phyloP scores from a whole-genome alignment of 2,888 invertebrate genomes.

The Margaritifera margaritifera region DNA sequence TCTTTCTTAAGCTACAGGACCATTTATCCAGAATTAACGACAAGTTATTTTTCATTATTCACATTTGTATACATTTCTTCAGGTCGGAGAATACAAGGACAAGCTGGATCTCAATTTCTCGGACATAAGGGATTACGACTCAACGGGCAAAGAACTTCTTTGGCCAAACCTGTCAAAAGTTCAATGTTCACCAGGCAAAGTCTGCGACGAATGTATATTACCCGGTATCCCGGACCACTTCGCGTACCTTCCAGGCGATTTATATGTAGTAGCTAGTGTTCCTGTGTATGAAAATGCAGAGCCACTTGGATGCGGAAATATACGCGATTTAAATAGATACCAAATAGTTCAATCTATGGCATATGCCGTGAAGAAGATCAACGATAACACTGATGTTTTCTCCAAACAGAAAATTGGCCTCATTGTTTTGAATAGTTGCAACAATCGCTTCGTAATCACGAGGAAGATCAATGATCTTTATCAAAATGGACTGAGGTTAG shows the following conservation, averaged over 20 bases:
- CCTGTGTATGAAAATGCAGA: conserved; percentile 25
- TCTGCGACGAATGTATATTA: conserved; percentile 25
- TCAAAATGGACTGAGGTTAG: conserved; percentile 9
- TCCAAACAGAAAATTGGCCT: conserved; percentile 25
- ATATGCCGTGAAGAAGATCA: conserved; percentile 26
- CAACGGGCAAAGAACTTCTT: neutral
- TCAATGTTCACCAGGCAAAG: conserved; percentile 13
- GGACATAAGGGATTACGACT: conserved; percentile 21
- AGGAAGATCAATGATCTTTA: conserved; percentile 25
- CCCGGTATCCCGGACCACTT: neutral
- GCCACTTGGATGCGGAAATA: conserved; percentile 20
- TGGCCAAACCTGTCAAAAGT: conserved; percentile 22
- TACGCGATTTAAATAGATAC: conserved; percentile 17
- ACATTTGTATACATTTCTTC: neutral
- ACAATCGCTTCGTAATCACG: conserved; percentile 25
- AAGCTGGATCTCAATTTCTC: conserved; percentile 7
- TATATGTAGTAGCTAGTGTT: conserved; percentile 35
- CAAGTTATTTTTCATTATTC: neutral
- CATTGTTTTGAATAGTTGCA: conserved; percentile 36
- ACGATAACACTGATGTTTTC: conserved; percentile 15
- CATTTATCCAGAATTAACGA: too few species aligned
- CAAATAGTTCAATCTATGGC: conserved; percentile 30
- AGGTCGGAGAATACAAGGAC: conserved; percentile 26
- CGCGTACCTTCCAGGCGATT: conserved; percentile 27
- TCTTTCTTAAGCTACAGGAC: too few species aligned